These are phyloP conservation scores for Entomobrya proxima DNA, from an alignment of 2,888 invertebrate species.

Conservation along the genomic window DNA sequence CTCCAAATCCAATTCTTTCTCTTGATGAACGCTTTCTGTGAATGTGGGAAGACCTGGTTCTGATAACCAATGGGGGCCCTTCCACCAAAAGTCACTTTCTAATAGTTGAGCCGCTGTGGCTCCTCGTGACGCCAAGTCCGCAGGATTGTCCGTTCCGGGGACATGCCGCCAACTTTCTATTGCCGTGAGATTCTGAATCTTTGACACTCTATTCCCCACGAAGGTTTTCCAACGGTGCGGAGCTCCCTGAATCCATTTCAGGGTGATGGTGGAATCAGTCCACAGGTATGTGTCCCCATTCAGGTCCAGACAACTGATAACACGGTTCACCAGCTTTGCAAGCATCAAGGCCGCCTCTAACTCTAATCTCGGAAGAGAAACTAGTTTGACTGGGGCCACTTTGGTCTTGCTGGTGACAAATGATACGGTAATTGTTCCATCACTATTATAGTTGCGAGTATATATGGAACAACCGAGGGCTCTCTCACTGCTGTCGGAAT, in stretches of 20 bases:
- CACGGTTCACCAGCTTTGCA: not conserved
- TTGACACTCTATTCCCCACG: slow-evolving; percentile 73
- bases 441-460: not conserved
- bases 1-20: not conserved
- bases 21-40: not conserved
- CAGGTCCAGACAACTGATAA: not conserved
- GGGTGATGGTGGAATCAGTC: slow-evolving; percentile 76
- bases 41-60: not conserved
- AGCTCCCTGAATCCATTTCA: slow-evolving; percentile 74
- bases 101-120: not conserved
- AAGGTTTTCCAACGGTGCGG: slow-evolving; percentile 73
- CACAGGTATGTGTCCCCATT: slow-evolving; percentile 58
- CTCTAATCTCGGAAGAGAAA: slow-evolving; percentile 68
- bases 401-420: not conserved
- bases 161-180: slow-evolving; percentile 73
- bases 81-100: slow-evolving; percentile 6
- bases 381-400: slow-evolving; percentile 32
- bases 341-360: slow-evolving; percentile 40
- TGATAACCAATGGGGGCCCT: slow-evolving; percentile 25
- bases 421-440: not conserved
- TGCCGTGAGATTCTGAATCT: slow-evolving; percentile 68
- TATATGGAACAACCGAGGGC: slow-evolving; percentile 1
- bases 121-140: slow-evolving; percentile 74
- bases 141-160: slow-evolving; percentile 75
- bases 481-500: slow-evolving; percentile 2